phyloP scores from a whole-genome alignment of 2,888 invertebrate genomes.

The Drosophila mimica region DNA sequence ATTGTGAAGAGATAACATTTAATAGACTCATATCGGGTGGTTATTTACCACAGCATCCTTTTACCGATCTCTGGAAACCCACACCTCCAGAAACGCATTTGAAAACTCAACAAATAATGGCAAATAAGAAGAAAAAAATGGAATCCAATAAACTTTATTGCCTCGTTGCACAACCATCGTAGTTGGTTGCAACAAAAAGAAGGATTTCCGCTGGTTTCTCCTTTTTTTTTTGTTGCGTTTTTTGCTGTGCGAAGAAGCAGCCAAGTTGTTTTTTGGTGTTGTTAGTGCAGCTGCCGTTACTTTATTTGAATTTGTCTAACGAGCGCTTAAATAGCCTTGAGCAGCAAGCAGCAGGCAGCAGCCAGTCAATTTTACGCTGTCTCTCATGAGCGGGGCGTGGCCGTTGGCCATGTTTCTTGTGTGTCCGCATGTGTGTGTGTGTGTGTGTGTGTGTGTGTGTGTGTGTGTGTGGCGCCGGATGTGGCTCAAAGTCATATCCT shows the following conservation, averaged over 20 bases:
- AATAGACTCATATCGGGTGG: not conserved
- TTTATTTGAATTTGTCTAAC: constrained; percentile 67
- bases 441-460: constrained; percentile 10
- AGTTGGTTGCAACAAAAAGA: constrained; percentile 22
- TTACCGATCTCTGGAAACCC: not conserved
- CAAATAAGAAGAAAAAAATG: constrained; percentile 12
- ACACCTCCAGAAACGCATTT: not conserved
- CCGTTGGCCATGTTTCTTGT: constrained; percentile 46
- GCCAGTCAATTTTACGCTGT: constrained; percentile 42
- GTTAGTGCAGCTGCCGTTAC: constrained; percentile 32
- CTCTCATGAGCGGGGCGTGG: constrained; percentile 29
- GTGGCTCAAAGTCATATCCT: constrained; percentile 78
- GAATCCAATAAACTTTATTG: constrained; percentile 66
- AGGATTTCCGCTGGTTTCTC: constrained; percentile 32
- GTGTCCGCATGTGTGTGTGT: not conserved
- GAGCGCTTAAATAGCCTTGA: constrained; percentile 68
- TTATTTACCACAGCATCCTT: not conserved
- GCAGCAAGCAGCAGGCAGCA: constrained; percentile 36
- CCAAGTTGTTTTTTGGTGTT: constrained; percentile 27
- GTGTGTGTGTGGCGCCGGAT: constrained; percentile 55
- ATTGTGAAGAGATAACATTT: not conserved
- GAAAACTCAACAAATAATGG: constrained; percentile 1
- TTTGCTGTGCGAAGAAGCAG: constrained; percentile 31
- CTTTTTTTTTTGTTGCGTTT: constrained; percentile 21
- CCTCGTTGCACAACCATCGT: constrained; percentile 58